These are phyloP conservation scores for Eriocheir sinensis DNA, from an alignment of 1,140 invertebrate species.

Conservation along the genomic window DNA sequence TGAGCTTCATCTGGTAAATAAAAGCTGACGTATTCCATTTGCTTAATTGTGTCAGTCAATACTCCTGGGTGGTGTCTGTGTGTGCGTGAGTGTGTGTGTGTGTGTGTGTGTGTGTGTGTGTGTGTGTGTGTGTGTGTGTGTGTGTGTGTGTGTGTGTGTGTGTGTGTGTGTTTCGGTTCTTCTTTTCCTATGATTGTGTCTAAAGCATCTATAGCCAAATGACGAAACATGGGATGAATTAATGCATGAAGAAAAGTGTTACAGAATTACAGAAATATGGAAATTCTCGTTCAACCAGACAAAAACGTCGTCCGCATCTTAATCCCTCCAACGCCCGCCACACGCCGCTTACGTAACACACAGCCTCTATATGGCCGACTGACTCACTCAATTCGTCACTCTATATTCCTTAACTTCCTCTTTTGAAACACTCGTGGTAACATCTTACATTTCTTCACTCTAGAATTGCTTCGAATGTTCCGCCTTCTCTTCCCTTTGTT, in stretches of 20 bases:
- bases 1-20: slow-evolving; percentile 70
- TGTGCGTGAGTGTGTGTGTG: neutral
- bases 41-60: slow-evolving; percentile 70
- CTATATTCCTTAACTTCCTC: too few relatives aligned
- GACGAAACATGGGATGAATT: neutral
- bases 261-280: neutral
- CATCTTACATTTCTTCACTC: too few relatives aligned
- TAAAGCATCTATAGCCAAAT: neutral
- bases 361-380: too few relatives aligned
- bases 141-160: slow-evolving; percentile 47
- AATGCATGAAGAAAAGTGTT: neutral
- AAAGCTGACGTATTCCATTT: slow-evolving; percentile 73
- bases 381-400: too few relatives aligned
- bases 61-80: neutral
- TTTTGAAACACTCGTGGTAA: too few relatives aligned
- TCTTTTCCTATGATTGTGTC: neutral
- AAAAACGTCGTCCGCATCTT: too few relatives aligned
- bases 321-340: too few relatives aligned
- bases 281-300: too few relatives aligned
- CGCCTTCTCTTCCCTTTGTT: too few relatives aligned
- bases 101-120: neutral
- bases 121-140: neutral
- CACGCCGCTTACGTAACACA: too few relatives aligned
- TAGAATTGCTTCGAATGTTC: too few relatives aligned
- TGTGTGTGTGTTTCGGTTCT: slow-evolving; percentile 35